Evolutionary conservation across 2,797 vertebrate genomes (phyloP).

Genomic region (Sebastolobus alascanus): DNA sequence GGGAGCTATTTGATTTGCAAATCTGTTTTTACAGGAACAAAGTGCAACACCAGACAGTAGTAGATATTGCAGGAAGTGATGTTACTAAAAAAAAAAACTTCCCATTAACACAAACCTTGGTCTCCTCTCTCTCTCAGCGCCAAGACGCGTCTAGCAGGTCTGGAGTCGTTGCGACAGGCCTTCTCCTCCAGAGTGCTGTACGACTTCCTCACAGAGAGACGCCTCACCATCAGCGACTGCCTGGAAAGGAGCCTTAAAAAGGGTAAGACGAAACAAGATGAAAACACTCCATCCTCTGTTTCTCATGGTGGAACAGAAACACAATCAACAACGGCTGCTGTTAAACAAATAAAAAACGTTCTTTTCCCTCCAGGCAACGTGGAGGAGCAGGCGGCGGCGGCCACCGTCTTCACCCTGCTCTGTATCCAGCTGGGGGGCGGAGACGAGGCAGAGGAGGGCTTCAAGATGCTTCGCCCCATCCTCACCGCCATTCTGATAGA

Average conservation of each 20-base stretch:
- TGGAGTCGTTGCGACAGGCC: conserved; percentile 89
- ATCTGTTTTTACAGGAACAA: not conserved
- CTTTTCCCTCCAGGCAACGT: conserved; percentile 84
- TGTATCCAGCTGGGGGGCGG: conserved; percentile 94
- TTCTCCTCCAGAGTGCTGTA: conserved; percentile 89
- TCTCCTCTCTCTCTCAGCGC: conserved; percentile 47
- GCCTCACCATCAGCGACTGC: conserved; percentile 90
- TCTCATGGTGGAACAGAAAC: conserved; percentile 83
- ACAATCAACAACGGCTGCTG: conserved; percentile 75
- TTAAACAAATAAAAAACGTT: not conserved
- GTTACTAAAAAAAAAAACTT: not conserved
- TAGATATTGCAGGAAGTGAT: not conserved
- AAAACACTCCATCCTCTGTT: not conserved
- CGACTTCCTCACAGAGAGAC: conserved; percentile 90
- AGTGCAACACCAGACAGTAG: not conserved
- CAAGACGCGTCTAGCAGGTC: conserved; percentile 89
- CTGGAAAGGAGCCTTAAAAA: conserved; percentile 91
- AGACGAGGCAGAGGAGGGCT: conserved; percentile 90
- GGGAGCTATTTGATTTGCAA: too few relatives aligned
- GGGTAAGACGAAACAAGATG: conserved; percentile 54
- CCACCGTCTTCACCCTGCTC: conserved; percentile 89
- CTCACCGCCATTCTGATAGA: conserved; percentile 90
- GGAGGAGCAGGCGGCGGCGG: conserved; percentile 93
- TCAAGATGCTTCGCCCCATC: conserved; percentile 88
- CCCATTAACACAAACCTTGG: not conserved